Base-by-base conservation (phyloP, 2,113 vertebrate species). In the Nerophis lumbriciformis region DNA sequence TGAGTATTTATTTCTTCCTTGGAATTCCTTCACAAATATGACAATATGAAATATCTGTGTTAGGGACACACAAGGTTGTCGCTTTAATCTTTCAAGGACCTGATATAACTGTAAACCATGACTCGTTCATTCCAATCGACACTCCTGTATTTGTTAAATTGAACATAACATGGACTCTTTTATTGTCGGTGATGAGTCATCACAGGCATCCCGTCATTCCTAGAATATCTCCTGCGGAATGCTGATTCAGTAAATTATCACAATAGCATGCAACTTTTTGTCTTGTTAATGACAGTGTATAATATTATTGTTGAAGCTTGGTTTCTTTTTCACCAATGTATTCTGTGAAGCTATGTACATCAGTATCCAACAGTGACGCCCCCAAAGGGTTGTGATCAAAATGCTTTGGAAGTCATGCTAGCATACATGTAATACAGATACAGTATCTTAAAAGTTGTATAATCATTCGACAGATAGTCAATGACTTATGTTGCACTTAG, bases 81-180 rank as follows among this genome's bases (percentile, higher is more conserved):
- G 38, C 48, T 65, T 4, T 11, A 51, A 45, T 66, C 48, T 44
- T 44, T n/a, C 21, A 66, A 75, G 61, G 59, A 66, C 19, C 11
- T 48, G 9, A 47, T 48, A 16, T 61, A 53, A 15, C 28, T 63
- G 42, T 52, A 0, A 13, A 57, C 10, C 38, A 67, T 78, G 79
- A 79, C 16, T 82, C 72, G 78, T 80, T 78, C 63, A 65, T 66
- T 35, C 38, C 21, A 13, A 73, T 68, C 76, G 72, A 68, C 49
- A 36, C 76, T 81, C 83, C 68, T 49, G 21, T 72, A 70, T 76
- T 72, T 72, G 63, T 45, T 68, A 37, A 13, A 74, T 65, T 60
- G 69, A 37, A 28, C 51, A 56, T 63, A 76, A 72, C 76, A 76
- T 66, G 65, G 57, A 69, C 75, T 36, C 59, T 11, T 21, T 75